phyloP scores from a whole-genome alignment of 2,888 invertebrate species.

The Scrobipalpa atriplicella region DNA sequence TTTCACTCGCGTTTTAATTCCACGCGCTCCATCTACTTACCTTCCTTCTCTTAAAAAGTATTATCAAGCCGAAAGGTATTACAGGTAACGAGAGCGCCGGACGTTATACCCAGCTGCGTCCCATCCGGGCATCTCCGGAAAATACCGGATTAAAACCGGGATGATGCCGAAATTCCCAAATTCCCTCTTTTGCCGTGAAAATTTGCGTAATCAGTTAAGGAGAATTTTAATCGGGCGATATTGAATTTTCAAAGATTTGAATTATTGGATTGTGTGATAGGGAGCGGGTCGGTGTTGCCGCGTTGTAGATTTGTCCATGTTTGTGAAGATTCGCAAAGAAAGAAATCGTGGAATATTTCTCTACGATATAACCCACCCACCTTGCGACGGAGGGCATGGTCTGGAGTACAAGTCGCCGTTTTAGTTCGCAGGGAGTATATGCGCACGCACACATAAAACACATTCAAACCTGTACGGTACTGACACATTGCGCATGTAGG shows the following conservation, averaged over 20 bases:
- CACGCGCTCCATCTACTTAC: neutral
- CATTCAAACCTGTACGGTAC: no score
- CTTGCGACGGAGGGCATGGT: no score
- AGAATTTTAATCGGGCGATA: conserved; percentile 17
- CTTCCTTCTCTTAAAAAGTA: neutral
- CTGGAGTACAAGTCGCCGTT: no score
- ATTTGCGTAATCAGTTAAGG: conserved; percentile 21
- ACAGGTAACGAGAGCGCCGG: conserved; percentile 19
- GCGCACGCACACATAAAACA: no score
- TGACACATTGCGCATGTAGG: no score
- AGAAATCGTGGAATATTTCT: no score
- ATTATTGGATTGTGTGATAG: conserved; percentile 10
- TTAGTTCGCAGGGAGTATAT: no score
- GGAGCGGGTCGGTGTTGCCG: neutral
- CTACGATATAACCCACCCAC: no score
- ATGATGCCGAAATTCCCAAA: conserved; percentile 21
- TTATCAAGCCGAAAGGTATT: conserved; percentile 12
- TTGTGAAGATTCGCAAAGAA: no score
- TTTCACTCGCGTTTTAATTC: neutral
- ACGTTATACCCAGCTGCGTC: conserved; percentile 19
- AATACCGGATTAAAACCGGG: conserved; percentile 14
- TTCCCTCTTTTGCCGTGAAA: conserved; percentile 18
- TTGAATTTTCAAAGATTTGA: conserved; percentile 20
- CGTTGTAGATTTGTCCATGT: neutral
- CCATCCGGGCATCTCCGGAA: conserved; percentile 14